Base-by-base conservation (phyloP, 1,140 invertebrate genomes). In the Teleopsis dalmanni region DNA sequence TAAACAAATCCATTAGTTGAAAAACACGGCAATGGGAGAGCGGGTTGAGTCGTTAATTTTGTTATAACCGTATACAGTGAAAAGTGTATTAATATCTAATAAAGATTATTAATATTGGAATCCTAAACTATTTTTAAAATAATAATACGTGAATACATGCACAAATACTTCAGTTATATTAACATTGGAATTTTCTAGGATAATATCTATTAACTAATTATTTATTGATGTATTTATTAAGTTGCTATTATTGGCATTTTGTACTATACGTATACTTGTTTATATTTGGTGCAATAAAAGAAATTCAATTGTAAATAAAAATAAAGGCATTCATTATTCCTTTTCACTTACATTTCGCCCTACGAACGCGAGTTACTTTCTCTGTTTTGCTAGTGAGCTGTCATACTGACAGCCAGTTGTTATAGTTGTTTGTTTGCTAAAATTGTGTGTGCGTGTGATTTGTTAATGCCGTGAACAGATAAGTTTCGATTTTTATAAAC, bases 321-420 rank as follows among this genome's bases (percentile, higher is more conserved):
- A 13, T 11, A 19, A 22, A n/a, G n/a, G n/a, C n/a, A n/a, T n/a
- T n/a, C n/a, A n/a, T n/a, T n/a, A n/a, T n/a, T n/a, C n/a, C n/a
- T n/a, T n/a, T n/a, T n/a, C n/a, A n/a, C n/a, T n/a, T n/a, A n/a
- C n/a, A n/a, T n/a, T n/a, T n/a, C n/a, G n/a, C n/a, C n/a, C n/a
- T n/a, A n/a, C n/a, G n/a, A n/a, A n/a, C n/a, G n/a, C n/a, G n/a
- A n/a, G n/a, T n/a, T n/a, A 34, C 36, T 34, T 35, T 47, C 25
- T 36, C 19, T 31, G 23, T 43, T 29, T 19, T 40, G 29, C 33
- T 25, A 34, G 36, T n/a, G 5, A 23, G 41, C 34, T 50, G 34
- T 50, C 41, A 50, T n/a, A 18, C 10, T 44, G 48, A 50, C 49
- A 51, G 49, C 47, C 29, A 36, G 25, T 26, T 27, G 37, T 37